Conservation (phyloP, 2,113 vertebrate genomes). For the Ctenodactylus gundi region DNA sequence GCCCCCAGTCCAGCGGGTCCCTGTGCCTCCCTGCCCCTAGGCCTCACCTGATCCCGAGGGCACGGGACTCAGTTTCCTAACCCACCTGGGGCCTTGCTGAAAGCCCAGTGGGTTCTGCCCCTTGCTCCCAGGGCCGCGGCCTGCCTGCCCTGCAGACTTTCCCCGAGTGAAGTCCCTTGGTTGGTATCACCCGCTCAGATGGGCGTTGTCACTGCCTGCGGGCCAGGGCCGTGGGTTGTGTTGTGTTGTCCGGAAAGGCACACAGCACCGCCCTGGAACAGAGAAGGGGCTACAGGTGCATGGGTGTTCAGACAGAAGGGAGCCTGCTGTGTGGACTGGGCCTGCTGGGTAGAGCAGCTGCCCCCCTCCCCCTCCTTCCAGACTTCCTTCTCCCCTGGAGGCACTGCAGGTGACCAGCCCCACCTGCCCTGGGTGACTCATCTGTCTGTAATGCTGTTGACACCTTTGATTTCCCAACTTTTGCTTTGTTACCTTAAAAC, state of each 20-base stretch:
- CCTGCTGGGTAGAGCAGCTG: too few relatives aligned
- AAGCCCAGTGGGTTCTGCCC: not conserved
- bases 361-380: not conserved
- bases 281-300: not conserved
- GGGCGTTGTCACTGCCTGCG: too few relatives aligned
- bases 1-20: not conserved
- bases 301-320: too few relatives aligned
- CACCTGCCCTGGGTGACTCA: not conserved
- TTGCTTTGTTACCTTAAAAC: not conserved
- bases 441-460: not conserved
- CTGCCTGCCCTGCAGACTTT: too few relatives aligned
- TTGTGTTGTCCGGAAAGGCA: not conserved
- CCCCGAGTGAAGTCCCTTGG: too few relatives aligned
- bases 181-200: too few relatives aligned
- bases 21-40: too few relatives aligned
- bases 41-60: not conserved
- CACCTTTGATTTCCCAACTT: not conserved
- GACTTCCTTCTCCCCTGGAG: not conserved
- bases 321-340: too few relatives aligned
- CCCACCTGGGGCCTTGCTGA: not conserved
- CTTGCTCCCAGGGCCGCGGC: rapidly evolving
- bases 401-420: not conserved
- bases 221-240: too few relatives aligned
- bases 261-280: not conserved
- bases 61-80: rapidly evolving